Percentiles rank a stretch among this genome's conserved stretches.
phyloP scores from a whole-genome alignment of 2,888 invertebrate genomes.

The Leucophenga montana region DNA sequence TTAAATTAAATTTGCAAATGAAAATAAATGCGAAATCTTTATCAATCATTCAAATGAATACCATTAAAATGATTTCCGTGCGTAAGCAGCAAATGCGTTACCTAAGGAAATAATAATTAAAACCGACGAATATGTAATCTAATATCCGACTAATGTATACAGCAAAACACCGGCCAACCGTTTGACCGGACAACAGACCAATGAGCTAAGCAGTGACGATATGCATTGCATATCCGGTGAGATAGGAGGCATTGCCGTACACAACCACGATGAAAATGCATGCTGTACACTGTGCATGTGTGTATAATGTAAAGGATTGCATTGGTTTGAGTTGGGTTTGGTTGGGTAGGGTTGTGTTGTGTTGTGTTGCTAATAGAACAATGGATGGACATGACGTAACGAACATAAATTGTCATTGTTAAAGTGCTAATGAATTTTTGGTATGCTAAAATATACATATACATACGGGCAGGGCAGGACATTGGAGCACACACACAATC shows the following conservation, averaged over 20 bases:
- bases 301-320: not conserved
- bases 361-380: not conserved
- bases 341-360: no score
- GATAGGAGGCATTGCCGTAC: not conserved
- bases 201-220: not conserved
- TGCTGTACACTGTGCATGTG: not conserved
- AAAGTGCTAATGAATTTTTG: slow-evolving; percentile 58
- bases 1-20: not conserved
- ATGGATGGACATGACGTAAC: slow-evolving; percentile 34
- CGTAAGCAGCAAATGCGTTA: slow-evolving; percentile 38
- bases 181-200: no score
- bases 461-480: no score
- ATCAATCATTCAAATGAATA: slow-evolving; percentile 41
- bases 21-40: not conserved
- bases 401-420: slow-evolving; percentile 56
- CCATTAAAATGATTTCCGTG: slow-evolving; percentile 32
- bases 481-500: no score
- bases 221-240: not conserved
- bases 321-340: no score
- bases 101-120: slow-evolving; percentile 51
- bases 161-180: not conserved
- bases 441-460: slow-evolving; percentile 50
- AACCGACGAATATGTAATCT: slow-evolving; percentile 46
- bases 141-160: slow-evolving; percentile 50
- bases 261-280: slow-evolving; percentile 14